Evolutionary conservation across 2,113 vertebrate species (phyloP), one percentile per base, ranked within the genome.

Genomic region (Corythoichthys intestinalis): DNA sequence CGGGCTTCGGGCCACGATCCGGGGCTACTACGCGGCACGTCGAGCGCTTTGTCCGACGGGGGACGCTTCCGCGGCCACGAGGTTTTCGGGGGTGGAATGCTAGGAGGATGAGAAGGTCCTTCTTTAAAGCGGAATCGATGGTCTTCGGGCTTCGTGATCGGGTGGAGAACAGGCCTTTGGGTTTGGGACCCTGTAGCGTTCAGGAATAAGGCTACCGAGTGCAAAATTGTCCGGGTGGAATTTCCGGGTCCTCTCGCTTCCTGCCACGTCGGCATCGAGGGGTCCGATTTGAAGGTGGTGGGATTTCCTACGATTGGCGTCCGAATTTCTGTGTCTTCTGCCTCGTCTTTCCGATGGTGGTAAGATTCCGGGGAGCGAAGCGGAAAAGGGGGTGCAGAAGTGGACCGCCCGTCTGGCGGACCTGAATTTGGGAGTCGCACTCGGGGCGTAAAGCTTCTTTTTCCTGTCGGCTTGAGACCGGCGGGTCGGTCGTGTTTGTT

Each of bases 241-340:
- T 64, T 65, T 66, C 50, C 17, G 41, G 41, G 3, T 15, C 10
- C 41, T 66, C 3, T 65, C 56, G 38, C 47, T 46, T 53, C 68
- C 8, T 50, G 28, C 3, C 10, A 15, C 28, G 38, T 66, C 3
- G 57, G 1, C 64, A 0, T 54, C 39, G 38, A 8, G 3, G 20
- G 7, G 7, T 28, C 50, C 39, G 39, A 38, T 35, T 1, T 50
- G 14, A 73, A 0, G 41, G 72, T 56, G 35, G 11, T 48, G 0
- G n/a, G 15, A 37, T 28, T 56, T 37, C 52, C 37, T 50, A 12
- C 28, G 38, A 1, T 61, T 39, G 4, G 4, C 17, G 57, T 10
- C 52, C 63, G 72, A 20, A 4, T 37, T 74, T 65, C 17, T 50
- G 39, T 5, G 61, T 58, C 14, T 0, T 2, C 44, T 1, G 49